phyloP scores from a whole-genome alignment of 2,888 invertebrate species.

The Pyralis farinalis region DNA sequence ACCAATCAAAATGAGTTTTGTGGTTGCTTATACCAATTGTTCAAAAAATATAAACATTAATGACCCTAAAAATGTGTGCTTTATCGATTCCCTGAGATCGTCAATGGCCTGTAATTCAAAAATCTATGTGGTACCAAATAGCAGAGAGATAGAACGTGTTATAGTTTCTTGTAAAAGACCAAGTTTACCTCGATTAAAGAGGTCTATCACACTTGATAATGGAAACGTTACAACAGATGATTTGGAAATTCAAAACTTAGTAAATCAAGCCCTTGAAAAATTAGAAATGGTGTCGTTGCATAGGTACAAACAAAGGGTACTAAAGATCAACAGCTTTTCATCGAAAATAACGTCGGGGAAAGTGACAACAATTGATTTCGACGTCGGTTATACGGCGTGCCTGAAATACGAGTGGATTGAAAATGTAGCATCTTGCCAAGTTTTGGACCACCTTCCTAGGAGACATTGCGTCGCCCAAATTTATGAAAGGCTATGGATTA shows the following conservation, averaged over 20 bases:
- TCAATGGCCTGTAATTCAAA: slow-evolving; percentile 41
- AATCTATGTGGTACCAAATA: slow-evolving; percentile 43
- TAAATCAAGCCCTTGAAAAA: slow-evolving; percentile 50
- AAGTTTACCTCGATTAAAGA: slow-evolving; percentile 26
- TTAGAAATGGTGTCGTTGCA: slow-evolving; percentile 56
- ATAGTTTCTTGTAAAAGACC: slow-evolving; percentile 30
- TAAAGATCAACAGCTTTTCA: slow-evolving; percentile 52
- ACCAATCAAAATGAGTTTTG: slow-evolving; percentile 46
- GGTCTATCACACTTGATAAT: slow-evolving; percentile 32
- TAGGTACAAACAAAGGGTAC: slow-evolving; percentile 56
- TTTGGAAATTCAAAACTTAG: slow-evolving; percentile 41
- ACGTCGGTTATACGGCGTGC: slow-evolving; percentile 64
- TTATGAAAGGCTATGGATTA: slow-evolving; percentile 54
- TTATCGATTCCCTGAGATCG: slow-evolving; percentile 30
- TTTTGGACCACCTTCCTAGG: slow-evolving; percentile 56
- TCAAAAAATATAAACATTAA: slow-evolving; percentile 37
- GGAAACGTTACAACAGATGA: slow-evolving; percentile 40
- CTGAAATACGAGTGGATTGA: slow-evolving; percentile 63
- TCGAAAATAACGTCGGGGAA: slow-evolving; percentile 53
- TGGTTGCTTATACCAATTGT: slow-evolving; percentile 50
- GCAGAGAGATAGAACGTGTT: slow-evolving; percentile 36
- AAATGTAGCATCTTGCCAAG: slow-evolving; percentile 51
- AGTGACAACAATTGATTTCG: slow-evolving; percentile 62
- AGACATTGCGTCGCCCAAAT: slow-evolving; percentile 59
- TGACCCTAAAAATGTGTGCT: slow-evolving; percentile 34